phyloP scores from a whole-genome alignment of 2,113 vertebrate species.

The Ammodytes dubius region DNA sequence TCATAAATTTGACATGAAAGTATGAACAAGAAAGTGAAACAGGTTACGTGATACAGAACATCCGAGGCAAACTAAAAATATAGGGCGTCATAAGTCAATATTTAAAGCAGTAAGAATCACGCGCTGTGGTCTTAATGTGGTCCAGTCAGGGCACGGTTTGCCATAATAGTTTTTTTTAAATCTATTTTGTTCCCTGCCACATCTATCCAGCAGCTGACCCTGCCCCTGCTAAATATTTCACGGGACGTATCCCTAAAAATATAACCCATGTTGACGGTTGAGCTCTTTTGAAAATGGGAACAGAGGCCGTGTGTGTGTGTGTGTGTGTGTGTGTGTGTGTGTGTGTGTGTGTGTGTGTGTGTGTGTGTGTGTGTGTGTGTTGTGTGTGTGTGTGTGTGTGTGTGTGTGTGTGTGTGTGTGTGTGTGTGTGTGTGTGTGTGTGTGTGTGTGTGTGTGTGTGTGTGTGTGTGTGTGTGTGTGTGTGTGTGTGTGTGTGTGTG shows the following conservation, averaged over 20 bases:
- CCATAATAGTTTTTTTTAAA: neutral
- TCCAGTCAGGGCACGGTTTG: neutral
- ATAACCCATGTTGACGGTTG: conserved; percentile 55
- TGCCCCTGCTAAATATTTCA: conserved; percentile 67
- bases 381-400: no score
- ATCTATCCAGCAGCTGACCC: conserved; percentile 13
- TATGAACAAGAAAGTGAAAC: neutral
- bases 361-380: no score
- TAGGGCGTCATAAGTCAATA: conserved; percentile 1
- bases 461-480: no score
- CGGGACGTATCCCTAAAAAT: conserved; percentile 64
- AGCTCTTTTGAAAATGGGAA: conserved; percentile 63
- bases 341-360: no score
- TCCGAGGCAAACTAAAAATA: neutral
- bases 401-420: no score
- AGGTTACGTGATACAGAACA: neutral
- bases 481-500: no score
- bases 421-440: conserved; percentile 48
- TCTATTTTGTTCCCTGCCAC: neutral
- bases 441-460: neutral
- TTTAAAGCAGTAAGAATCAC: neutral
- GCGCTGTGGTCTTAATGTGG: neutral
- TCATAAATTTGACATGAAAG: neutral
- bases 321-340: no score
- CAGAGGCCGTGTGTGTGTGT: conserved; percentile 68